Conservation (phyloP, 1,140 invertebrate species). For the Leptinotarsa defecta region DNA sequence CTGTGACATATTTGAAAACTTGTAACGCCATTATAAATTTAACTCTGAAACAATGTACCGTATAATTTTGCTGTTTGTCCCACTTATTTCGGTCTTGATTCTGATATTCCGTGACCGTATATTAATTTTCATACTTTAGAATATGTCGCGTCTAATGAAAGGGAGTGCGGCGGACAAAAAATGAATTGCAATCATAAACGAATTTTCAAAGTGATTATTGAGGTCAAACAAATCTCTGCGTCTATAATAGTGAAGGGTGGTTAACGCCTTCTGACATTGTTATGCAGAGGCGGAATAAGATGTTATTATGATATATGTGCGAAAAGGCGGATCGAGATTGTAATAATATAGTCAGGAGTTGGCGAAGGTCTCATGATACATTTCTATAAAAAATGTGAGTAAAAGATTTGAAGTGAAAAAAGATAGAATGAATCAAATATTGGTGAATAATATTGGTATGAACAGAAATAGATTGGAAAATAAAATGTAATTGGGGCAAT, state of each 20-base stretch:
- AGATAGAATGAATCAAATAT: too few species aligned
- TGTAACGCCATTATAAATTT: constrained; percentile 5
- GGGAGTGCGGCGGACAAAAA: constrained; percentile 8
- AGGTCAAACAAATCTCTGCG: constrained; percentile 9
- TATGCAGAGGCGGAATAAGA: background rate
- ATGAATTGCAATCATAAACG: constrained; percentile 21
- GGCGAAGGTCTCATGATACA: too few species aligned
- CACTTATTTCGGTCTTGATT: constrained; percentile 5
- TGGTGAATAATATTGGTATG: too few species aligned
- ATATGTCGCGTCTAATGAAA: constrained; percentile 15
- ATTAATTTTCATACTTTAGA: constrained; percentile 6
- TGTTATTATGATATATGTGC: background rate
- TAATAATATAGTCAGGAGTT: too few species aligned
- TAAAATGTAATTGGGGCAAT: too few species aligned
- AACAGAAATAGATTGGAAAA: too few species aligned
- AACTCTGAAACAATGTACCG: constrained; percentile 3
- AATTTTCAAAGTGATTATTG: constrained; percentile 17
- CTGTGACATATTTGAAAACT: background rate
- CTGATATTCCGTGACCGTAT: constrained; percentile 2
- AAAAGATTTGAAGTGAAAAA: too few species aligned
- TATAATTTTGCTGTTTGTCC: constrained; percentile 8
- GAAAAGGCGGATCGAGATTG: too few species aligned
- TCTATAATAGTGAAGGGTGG: background rate
- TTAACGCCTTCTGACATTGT: background rate
- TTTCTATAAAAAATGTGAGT: too few species aligned